phyloP scores from a whole-genome alignment of 2,888 invertebrate species.

The Dasysyrphus tricinctus region DNA sequence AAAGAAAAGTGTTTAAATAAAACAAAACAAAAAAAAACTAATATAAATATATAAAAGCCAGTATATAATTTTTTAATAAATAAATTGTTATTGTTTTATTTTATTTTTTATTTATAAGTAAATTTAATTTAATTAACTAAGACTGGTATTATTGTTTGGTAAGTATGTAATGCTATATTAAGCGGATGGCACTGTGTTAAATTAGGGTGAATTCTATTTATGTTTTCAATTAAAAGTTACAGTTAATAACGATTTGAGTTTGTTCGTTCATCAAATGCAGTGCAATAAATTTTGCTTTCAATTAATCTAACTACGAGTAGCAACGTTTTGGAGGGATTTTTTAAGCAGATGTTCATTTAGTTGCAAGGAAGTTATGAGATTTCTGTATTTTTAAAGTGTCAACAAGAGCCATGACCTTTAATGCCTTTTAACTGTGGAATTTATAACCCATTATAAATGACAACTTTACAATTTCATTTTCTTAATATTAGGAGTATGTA shows the following conservation, averaged over 20 bases:
- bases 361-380: no score
- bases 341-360: no score
- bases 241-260: background rate
- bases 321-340: no score
- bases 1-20: slow-evolving; percentile 51
- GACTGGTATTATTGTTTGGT: slow-evolving; percentile 73
- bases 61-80: slow-evolving; percentile 29
- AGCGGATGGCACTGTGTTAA: slow-evolving; percentile 70
- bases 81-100: slow-evolving; percentile 23
- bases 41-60: slow-evolving; percentile 47
- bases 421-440: no score
- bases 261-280: background rate
- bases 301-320: no score
- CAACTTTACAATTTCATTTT: no score
- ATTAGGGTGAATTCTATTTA: slow-evolving; percentile 42
- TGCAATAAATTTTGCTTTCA: background rate
- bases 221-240: background rate
- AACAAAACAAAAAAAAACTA: slow-evolving; percentile 51
- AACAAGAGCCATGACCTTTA: no score
- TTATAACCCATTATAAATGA: no score
- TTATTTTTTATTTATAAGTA: slow-evolving; percentile 16
- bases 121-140: slow-evolving; percentile 43
- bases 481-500: no score
- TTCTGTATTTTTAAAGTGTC: no score
- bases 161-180: slow-evolving; percentile 64